Conservation (phyloP, 1,140 invertebrate species). For the Dendroctonus valens region DNA sequence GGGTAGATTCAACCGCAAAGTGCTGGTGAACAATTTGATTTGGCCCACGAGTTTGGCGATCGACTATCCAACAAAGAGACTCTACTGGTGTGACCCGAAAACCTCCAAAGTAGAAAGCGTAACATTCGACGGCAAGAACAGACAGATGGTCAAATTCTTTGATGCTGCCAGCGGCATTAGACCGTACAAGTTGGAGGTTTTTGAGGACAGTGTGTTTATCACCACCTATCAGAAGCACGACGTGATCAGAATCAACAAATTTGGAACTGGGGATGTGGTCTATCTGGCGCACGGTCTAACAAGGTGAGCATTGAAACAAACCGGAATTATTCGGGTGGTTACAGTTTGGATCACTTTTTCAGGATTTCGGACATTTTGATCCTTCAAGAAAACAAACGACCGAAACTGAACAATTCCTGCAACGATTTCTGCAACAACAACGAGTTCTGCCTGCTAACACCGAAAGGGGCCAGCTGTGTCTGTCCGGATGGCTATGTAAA, state of each 20-base stretch:
- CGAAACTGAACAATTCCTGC: constrained; percentile 52
- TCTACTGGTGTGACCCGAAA: constrained; percentile 78
- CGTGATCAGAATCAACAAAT: constrained; percentile 70
- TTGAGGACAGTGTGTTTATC: constrained; percentile 70
- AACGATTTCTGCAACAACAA: constrained; percentile 57
- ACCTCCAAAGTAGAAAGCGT: constrained; percentile 66
- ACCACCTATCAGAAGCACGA: constrained; percentile 63
- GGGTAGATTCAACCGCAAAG: constrained; percentile 50
- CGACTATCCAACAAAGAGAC: constrained; percentile 62
- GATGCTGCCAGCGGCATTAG: constrained; percentile 50
- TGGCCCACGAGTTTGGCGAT: constrained; percentile 69
- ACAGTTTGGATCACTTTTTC: not conserved
- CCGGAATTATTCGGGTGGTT: not conserved
- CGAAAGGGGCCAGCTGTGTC: constrained; percentile 57
- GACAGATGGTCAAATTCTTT: constrained; percentile 59
- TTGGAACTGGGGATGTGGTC: constrained; percentile 58
- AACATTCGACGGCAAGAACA: constrained; percentile 64
- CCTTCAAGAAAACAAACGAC: constrained; percentile 65
- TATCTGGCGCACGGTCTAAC: constrained; percentile 58
- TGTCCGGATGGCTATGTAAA: constrained; percentile 61
- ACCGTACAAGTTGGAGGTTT: constrained; percentile 71
- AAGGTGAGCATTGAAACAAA: constrained; percentile 25
- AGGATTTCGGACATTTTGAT: constrained; percentile 65
- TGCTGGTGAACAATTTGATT: constrained; percentile 59
- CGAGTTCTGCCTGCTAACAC: constrained; percentile 59